Conservation (phyloP, 2,888 invertebrate species). For the Anthoptus insignis region DNA sequence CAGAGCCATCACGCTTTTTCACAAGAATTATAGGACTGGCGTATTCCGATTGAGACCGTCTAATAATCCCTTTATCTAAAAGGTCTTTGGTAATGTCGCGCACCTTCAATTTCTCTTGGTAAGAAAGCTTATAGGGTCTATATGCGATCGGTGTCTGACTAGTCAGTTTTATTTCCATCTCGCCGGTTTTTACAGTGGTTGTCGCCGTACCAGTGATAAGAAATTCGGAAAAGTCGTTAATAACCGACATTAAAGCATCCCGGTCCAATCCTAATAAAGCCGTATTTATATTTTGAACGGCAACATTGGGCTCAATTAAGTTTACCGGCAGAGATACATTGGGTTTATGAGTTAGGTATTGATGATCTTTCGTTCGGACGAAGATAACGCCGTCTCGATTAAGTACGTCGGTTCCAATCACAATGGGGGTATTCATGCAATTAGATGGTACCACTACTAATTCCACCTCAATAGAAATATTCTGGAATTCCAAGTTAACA, state of each 20-base stretch:
- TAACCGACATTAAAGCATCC: neutral
- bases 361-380: constrained; percentile 40
- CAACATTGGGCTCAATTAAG: neutral
- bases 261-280: neutral
- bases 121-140: neutral
- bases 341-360: constrained; percentile 22
- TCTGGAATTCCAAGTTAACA: constrained; percentile 16
- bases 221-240: neutral
- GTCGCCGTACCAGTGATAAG: neutral
- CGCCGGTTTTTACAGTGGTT: neutral
- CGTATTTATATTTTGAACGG: neutral
- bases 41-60: neutral
- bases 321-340: neutral
- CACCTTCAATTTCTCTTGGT: neutral
- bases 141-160: neutral
- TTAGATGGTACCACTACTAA: constrained; percentile 38
- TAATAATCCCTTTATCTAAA: neutral
- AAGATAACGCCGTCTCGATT: constrained; percentile 46
- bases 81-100: neutral
- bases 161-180: neutral
- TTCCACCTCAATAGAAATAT: constrained; percentile 36
- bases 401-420: constrained; percentile 47
- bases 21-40: neutral
- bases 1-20: neutral
- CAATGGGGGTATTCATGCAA: constrained; percentile 42